These are phyloP conservation scores for Styela plicata DNA, from an alignment of 23 tunicate species.

Conservation along the genomic window DNA sequence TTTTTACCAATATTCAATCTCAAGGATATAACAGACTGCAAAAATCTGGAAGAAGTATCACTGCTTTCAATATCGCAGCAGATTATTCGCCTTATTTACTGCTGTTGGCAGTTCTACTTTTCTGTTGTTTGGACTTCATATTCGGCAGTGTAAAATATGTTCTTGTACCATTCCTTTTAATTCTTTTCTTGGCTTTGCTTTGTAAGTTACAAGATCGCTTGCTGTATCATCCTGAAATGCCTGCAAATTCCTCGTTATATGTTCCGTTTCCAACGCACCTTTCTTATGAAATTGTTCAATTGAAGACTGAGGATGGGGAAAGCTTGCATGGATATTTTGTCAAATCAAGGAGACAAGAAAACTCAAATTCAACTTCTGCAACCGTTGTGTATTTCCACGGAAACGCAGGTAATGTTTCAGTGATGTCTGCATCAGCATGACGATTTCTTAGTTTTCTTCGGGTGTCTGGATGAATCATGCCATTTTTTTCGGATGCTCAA, in stretches of 20 bases:
- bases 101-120: background rate
- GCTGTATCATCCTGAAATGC: constrained; percentile 70
- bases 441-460: no score
- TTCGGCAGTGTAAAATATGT: constrained; percentile 4
- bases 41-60: background rate
- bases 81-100: background rate
- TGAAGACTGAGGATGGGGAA: constrained; percentile 55
- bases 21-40: background rate
- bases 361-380: constrained; percentile 36
- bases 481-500: background rate
- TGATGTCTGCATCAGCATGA: no score
- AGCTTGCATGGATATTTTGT: constrained; percentile 71
- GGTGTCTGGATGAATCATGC: no score
- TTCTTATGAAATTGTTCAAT: constrained; percentile 48
- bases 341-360: constrained; percentile 31
- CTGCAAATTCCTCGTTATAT: constrained; percentile 47
- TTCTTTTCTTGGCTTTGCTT: constrained; percentile 51
- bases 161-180: constrained; percentile 23
- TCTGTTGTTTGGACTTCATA: background rate
- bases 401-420: constrained; percentile 76
- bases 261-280: constrained; percentile 44
- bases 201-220: constrained; percentile 64
- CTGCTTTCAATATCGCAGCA: background rate
- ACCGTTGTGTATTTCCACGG: constrained; percentile 85
- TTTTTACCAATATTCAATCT: no score